A percentile compares a stretch with the other conserved stretches of the same genome.
Evolutionary conservation across 1,140 invertebrate species (phyloP).

Genomic region (Triops cancriformis): DNA sequence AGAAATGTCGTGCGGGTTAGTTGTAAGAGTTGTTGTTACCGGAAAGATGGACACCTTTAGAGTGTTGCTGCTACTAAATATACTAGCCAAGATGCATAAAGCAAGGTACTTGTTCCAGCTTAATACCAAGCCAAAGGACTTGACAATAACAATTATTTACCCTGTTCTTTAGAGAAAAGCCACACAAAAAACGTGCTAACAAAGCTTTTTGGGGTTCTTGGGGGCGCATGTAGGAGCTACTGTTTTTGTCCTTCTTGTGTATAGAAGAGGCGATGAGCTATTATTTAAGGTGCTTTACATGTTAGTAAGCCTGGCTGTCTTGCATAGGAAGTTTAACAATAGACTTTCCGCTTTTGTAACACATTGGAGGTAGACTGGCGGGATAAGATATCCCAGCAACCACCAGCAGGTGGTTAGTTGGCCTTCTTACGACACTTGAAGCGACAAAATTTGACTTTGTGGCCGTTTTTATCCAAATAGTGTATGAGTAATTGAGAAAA

Average conservation of each 20-base stretch:
- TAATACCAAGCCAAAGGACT: background rate
- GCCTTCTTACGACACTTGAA: slow-evolving; percentile 6
- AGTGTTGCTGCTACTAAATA: background rate
- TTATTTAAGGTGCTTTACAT: background rate
- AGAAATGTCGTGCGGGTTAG: background rate
- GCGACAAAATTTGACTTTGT: slow-evolving; percentile 1
- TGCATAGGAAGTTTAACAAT: slow-evolving; percentile 7
- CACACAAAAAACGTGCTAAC: background rate
- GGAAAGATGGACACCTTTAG: background rate
- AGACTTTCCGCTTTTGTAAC: slow-evolving; percentile 1
- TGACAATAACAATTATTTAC: background rate
- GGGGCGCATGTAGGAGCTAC: background rate
- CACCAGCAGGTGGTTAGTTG: slow-evolving; percentile 8
- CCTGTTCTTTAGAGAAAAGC: background rate
- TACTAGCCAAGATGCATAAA: background rate
- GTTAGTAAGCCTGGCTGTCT: background rate
- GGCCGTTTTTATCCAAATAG: background rate
- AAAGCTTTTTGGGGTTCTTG: background rate
- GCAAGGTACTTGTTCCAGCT: background rate
- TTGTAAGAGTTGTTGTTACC: background rate
- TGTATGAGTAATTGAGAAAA: background rate
- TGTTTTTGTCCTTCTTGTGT: background rate
- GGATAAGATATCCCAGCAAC: slow-evolving; percentile 2
- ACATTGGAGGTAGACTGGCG: background rate
- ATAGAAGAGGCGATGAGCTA: background rate